These are phyloP conservation scores for Morpho deidamia DNA, from an alignment of 2,888 invertebrate species.

Conservation along the genomic window DNA sequence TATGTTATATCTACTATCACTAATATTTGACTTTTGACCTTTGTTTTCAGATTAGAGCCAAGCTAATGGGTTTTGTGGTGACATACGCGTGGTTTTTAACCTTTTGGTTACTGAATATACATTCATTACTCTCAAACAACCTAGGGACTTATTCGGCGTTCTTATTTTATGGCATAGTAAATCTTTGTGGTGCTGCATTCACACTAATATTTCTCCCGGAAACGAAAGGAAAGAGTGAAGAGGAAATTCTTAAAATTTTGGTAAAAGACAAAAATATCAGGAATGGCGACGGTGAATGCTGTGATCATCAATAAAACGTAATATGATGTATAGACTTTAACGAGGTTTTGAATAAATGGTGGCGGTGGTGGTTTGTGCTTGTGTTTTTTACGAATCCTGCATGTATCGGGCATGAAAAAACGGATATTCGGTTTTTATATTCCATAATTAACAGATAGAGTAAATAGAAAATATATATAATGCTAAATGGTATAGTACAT, in stretches of 20 bases:
- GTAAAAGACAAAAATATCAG: constrained; percentile 19
- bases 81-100: constrained; percentile 37
- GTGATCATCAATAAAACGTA: no score
- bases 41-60: constrained; percentile 44
- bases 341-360: no score
- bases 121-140: constrained; percentile 28
- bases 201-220: constrained; percentile 51
- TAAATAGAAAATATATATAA: no score
- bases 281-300: no score
- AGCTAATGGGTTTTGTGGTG: constrained; percentile 37
- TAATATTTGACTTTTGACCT: neutral
- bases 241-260: constrained; percentile 31
- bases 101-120: constrained; percentile 33
- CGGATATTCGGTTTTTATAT: no score
- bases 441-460: no score
- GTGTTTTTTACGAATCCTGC: no score
- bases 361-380: no score
- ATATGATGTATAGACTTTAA: no score
- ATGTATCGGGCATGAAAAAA: no score
- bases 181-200: constrained; percentile 41
- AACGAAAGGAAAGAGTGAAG: constrained; percentile 56
- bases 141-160: constrained; percentile 49
- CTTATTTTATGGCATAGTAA: constrained; percentile 44
- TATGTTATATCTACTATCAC: no score
- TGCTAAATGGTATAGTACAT: no score